Base-by-base conservation (phyloP, 2,888 invertebrate genomes). In the Dicycla oo region DNA sequence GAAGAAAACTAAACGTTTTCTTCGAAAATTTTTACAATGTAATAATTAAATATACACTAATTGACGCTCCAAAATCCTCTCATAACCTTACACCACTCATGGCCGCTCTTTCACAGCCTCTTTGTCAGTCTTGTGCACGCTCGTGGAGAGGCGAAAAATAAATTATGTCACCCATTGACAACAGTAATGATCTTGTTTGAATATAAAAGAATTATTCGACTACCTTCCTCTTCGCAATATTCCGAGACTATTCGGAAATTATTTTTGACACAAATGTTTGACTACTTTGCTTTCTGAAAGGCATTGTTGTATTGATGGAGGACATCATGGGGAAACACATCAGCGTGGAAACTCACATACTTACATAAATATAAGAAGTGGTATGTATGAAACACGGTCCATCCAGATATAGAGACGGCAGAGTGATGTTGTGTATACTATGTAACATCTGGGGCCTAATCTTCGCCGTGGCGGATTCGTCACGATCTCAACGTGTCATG, bases 171-270 rank as follows among this genome's bases (percentile, higher is more conserved):
- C 75, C 73, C 81, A 85, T 87, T 87, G 88, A 87, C 85, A 82
- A 71, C 83, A 78, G 86, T 88, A 88, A 89, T 85, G 87, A 90
- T 83, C 85, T 86, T 86, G 87, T 89, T 86, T 82, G 78, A 80
- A 84, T 85, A 75, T 75, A 75, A 80, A 73, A 81, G 69, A 80
- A 81, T 79, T 75, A 80, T 80, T 81, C 47, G 62, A 69, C 69
- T 72, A 45, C 80, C 74, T 66, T 47, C 56, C 51, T 57, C 62
- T 76, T 47, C 49, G 57, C 30, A 51, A 10, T 63, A 20, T 23
- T 43, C 13, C 15, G 11, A 54, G 69, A 49, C 67, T 56, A 62
- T 78, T 66, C 51, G 26, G 23, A n/a, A 26, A 43, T 49, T 45
- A 73, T 73, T 45, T 58, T 38, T 67, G 30, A 80, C 54, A 62